Evolutionary conservation across 2,888 invertebrate species (phyloP), one percentile per base, ranked within the genome.

Genomic region (Lissocephala sabroskyi): DNA sequence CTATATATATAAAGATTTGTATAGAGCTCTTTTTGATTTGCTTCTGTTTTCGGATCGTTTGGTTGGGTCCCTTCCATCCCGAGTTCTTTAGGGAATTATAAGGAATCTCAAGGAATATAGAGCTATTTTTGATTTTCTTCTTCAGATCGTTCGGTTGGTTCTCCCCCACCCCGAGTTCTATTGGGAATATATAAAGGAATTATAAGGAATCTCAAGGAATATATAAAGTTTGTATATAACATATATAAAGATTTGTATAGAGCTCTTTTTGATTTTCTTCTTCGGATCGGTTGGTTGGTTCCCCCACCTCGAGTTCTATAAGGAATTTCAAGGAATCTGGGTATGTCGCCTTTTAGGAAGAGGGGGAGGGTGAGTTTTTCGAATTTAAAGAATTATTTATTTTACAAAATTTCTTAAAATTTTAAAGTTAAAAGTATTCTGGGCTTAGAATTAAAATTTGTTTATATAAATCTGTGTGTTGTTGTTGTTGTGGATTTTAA

Each of bases 211-310:
- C n/a, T n/a, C n/a, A n/a, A n/a, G n/a, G n/a, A n/a, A n/a, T n/a
- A n/a, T n/a, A n/a, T n/a, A n/a, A n/a, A n/a, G 52, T 39, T 29
- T 47, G 49, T 49, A 52, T 56, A 61, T n/a, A n/a, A n/a, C n/a
- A n/a, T 62, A 56, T 46, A 36, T 53, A 56, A 59, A 59, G 64
- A 26, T 23, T 33, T 65, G 63, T 71, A 56, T 56, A 58, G 58
- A 61, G 68, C 73, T 75, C 78, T 65, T 63, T 71, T 75, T 67
- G 70, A 65, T 75, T 75, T 65, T 67, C 78, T 64, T 70, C 59
- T n/a, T 62, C 60, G 65, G 62, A 54, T 50, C 53, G 43, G 45
- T 56, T 49, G 33, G 40, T 43, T 56, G 45, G 51, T 16, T 41
- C 43, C 44, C 50, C n/a, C n/a, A n/a, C n/a, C n/a, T n/a, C n/a